Conservation (phyloP, 2,797 vertebrate genomes). For the Agapornis canus region DNA sequence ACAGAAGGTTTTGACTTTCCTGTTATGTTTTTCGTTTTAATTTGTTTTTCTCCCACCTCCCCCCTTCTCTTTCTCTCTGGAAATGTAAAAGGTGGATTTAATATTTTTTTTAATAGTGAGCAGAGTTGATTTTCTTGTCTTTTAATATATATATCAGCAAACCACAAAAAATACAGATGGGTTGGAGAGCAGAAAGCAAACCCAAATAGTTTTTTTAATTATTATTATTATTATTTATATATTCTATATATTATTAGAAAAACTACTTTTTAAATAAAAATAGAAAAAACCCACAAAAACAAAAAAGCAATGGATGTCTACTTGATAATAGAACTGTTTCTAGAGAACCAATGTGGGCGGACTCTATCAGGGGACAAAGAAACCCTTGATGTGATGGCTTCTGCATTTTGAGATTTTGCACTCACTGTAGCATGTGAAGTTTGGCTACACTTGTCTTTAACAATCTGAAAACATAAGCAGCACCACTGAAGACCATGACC, state of each 20-base stretch:
- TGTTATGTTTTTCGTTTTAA: background rate
- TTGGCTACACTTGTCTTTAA: constrained; percentile 46
- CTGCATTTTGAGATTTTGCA: constrained; percentile 63
- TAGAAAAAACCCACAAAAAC: background rate
- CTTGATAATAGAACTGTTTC: constrained; percentile 68
- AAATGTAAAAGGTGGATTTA: constrained; percentile 58
- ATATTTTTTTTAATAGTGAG: constrained; percentile 72
- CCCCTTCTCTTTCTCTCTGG: constrained; percentile 62
- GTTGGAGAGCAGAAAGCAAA: constrained; percentile 71
- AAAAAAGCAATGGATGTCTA: constrained; percentile 69
- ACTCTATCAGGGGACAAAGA: constrained; percentile 61
- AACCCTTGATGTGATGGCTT: constrained; percentile 63
- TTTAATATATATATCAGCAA: constrained; percentile 75
- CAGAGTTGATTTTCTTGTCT: constrained; percentile 76
- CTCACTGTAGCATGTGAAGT: constrained; percentile 60
- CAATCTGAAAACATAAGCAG: constrained; percentile 57
- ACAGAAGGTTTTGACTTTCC: constrained; percentile 55
- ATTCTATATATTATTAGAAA: constrained; percentile 77
- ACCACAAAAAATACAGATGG: constrained; percentile 60
- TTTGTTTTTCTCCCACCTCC: constrained; percentile 37
- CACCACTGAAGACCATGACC: constrained; percentile 42
- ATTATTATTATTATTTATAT: constrained; percentile 79
- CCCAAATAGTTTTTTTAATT: constrained; percentile 70
- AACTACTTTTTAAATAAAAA: constrained; percentile 70
- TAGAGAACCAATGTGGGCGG: constrained; percentile 63